Base-by-base conservation (phyloP, 2,797 vertebrate species). In the Natrix natrix region DNA sequence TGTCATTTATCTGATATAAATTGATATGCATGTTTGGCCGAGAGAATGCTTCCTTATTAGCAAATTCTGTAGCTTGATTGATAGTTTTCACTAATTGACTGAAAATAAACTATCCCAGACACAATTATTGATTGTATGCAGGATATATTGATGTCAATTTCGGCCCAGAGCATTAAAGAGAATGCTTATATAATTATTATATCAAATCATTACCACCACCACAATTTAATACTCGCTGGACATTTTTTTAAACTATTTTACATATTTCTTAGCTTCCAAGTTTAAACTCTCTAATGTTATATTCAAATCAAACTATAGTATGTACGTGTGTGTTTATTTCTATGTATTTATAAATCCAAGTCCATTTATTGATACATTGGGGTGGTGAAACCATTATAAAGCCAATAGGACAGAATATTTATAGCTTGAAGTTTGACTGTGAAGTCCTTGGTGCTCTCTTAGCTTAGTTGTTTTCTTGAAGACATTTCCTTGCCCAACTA, bases 11-110 rank as follows among this genome's bases (percentile, higher is more conserved):
- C 94, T 94, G 95, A 91, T 95, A 94, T 93, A 94, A 95, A 66
- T 94, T 89, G 93, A 94, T 93, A 93, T 86, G 28, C 95, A 92
- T 37, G 56, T 94, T 93, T 93, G 89, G 52, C 93, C 17, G 37
- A 66, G n/a, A 95, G 91, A 96, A 92, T 10, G 16, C 43, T n/a
- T 28, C 26, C n/a, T 89, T 52, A 16, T 89, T 63, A 61, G 8
- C 22, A 48, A 89, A 63, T 63, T 5, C 28, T 17, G 26, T 48
- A 48, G 12, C 32, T 61, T 59, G 57, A 61, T 48, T 26, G 28
- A 60, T 60, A 37, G 56, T 37, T 57, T 88, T 55, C 14, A 10
- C 55, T 87, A 55, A 87, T 87, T 57, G 87, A 17, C 5, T 57
- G 92, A n/a, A 93, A 59, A 57, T 57, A 91, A 87, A 56, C 48